These are phyloP conservation scores for Platycnemis pennipes DNA, from an alignment of 2,888 invertebrate genomes.

Conservation along the genomic window DNA sequence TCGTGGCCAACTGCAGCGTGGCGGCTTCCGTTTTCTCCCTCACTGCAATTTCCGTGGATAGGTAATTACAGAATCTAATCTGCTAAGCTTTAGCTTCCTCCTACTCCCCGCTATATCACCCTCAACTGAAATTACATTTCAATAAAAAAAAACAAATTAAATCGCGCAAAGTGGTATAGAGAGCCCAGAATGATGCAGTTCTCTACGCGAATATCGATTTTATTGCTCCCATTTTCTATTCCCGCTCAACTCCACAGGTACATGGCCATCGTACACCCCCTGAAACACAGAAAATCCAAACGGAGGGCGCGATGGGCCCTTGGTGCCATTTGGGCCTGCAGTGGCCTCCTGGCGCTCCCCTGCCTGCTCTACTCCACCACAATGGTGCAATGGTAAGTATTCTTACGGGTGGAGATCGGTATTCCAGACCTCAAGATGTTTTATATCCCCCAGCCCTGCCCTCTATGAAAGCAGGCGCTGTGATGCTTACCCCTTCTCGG, in stretches of 20 bases:
- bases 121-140: no score
- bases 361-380: slow-evolving; percentile 79
- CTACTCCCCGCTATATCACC: not conserved
- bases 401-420: no score
- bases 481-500: no score
- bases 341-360: slow-evolving; percentile 80
- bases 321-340: slow-evolving; percentile 80
- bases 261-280: slow-evolving; percentile 82
- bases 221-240: not conserved
- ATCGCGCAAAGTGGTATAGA: not conserved
- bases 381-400: slow-evolving; percentile 72
- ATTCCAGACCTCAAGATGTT: no score
- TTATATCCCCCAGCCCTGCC: no score
- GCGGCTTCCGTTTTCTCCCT: slow-evolving; percentile 82
- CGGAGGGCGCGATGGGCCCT: slow-evolving; percentile 80
- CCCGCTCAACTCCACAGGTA: slow-evolving; percentile 78
- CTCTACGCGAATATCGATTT: not conserved
- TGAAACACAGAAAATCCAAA: slow-evolving; percentile 81
- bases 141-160: not conserved
- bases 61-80: slow-evolving; percentile 78
- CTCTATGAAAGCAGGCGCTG: no score
- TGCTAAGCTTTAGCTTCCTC: no score
- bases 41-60: slow-evolving; percentile 82
- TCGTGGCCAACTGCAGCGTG: slow-evolving; percentile 82
- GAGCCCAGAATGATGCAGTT: not conserved